Evolutionary conservation across 1,140 invertebrate species (phyloP).

Genomic region (Calycopis cecrops): DNA sequence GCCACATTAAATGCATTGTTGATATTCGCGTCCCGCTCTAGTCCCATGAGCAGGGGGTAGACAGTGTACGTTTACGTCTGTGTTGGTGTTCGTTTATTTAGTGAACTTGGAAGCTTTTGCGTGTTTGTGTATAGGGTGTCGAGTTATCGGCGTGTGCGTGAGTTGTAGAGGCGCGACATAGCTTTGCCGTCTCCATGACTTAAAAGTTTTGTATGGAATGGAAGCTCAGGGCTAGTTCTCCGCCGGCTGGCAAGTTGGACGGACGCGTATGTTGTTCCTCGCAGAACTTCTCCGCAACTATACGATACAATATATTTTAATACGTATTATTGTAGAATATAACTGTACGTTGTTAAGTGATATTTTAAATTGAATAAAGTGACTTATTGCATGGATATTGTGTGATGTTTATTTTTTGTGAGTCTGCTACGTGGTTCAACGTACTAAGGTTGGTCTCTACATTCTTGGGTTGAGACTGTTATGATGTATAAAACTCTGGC

Average conservation of each 20-base stretch:
- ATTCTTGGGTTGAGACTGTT: slow-evolving; percentile 55
- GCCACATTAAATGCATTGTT: slow-evolving; percentile 55
- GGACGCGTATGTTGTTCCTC: slow-evolving; percentile 44
- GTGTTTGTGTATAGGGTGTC: slow-evolving; percentile 69
- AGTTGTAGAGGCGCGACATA: slow-evolving; percentile 72
- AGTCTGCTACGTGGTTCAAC: slow-evolving; percentile 71
- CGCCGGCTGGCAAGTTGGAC: slow-evolving; percentile 61
- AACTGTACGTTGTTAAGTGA: slow-evolving; percentile 30
- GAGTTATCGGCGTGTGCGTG: slow-evolving; percentile 51
- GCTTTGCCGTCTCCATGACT: slow-evolving; percentile 74
- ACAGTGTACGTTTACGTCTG: slow-evolving; percentile 62
- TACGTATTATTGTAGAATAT: slow-evolving; percentile 25
- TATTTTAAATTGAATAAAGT: slow-evolving; percentile 40
- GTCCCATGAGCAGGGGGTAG: slow-evolving; percentile 69
- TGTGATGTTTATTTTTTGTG: slow-evolving; percentile 68
- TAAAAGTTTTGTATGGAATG: slow-evolving; percentile 72
- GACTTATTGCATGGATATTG: slow-evolving; percentile 33
- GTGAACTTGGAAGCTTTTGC: slow-evolving; percentile 71
- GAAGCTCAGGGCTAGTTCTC: slow-evolving; percentile 62
- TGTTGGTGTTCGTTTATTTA: slow-evolving; percentile 74
- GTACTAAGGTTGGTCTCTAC: slow-evolving; percentile 67
- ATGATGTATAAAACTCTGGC: slow-evolving; percentile 53
- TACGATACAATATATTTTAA: slow-evolving; percentile 51
- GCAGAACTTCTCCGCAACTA: slow-evolving; percentile 60
- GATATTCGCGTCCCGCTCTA: slow-evolving; percentile 60